These are phyloP conservation scores for Pheosia gnoma DNA, from an alignment of 2,888 invertebrate species.

Conservation along the genomic window DNA sequence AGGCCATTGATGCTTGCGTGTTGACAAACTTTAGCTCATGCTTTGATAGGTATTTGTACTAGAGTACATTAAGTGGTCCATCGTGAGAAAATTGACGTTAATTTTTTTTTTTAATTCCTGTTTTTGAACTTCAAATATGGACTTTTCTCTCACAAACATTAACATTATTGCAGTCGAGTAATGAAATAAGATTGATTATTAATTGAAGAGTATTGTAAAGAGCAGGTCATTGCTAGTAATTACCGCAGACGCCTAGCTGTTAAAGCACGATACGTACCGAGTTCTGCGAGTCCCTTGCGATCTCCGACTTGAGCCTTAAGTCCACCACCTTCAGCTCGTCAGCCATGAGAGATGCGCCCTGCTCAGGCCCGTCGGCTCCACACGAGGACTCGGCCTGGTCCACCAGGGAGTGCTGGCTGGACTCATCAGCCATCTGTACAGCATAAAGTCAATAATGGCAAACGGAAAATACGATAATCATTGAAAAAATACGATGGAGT, in stretches of 20 bases:
- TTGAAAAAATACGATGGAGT: background rate
- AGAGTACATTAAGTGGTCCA: no score
- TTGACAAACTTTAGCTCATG: no score
- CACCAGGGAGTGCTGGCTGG: conserved; percentile 86
- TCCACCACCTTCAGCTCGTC: conserved; percentile 86
- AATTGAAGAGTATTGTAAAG: no score
- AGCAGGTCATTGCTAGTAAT: no score
- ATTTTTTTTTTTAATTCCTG: no score
- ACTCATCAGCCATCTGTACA: conserved; percentile 88
- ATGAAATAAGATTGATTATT: no score
- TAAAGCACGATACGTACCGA: conserved; percentile 49
- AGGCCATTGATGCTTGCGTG: no score
- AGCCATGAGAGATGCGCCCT: conserved; percentile 46
- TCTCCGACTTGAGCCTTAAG: conserved; percentile 87
- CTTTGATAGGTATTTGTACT: no score
- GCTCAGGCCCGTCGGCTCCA: conserved; percentile 54
- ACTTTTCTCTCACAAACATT: no score
- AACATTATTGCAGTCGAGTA: no score
- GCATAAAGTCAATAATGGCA: background rate
- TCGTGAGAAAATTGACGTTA: no score
- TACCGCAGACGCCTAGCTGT: background rate
- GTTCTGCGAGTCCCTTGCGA: conserved; percentile 52
- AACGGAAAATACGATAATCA: background rate
- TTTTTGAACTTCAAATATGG: no score
- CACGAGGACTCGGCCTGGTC: conserved; percentile 64